Evolutionary conservation across 2,113 vertebrate species (phyloP).

Genomic region (Sclerurus mexicanus): DNA sequence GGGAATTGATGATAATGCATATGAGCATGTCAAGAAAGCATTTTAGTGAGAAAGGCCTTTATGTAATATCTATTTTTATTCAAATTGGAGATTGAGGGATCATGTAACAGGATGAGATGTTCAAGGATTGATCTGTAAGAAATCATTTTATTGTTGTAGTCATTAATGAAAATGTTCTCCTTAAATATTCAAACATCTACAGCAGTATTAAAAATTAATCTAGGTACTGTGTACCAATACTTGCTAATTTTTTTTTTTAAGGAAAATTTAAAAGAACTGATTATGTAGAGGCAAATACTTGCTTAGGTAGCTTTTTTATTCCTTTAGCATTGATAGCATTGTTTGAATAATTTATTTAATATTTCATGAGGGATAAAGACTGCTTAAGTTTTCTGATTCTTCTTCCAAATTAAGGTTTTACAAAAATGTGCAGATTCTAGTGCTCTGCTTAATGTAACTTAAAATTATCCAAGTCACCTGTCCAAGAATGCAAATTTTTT

Average conservation of each 20-base stretch:
- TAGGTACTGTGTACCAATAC: accelerated
- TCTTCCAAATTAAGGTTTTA: not conserved
- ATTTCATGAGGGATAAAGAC: not conserved
- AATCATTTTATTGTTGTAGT: not conserved
- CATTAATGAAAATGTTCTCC: constrained; percentile 13
- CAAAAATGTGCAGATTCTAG: not conserved
- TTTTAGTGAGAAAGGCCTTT: constrained; percentile 22
- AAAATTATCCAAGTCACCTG: not conserved
- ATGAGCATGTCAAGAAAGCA: not conserved
- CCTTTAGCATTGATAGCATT: not conserved
- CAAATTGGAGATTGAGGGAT: not conserved
- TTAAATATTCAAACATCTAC: not conserved
- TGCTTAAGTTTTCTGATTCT: not conserved
- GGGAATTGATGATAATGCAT: not conserved
- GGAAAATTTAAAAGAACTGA: not conserved
- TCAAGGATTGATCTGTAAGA: constrained; percentile 28
- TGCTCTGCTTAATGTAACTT: not conserved
- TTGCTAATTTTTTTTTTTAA: not conserved
- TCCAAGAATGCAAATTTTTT: not conserved
- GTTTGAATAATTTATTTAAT: not conserved
- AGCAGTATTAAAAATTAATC: constrained; percentile 17
- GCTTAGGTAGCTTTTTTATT: not conserved
- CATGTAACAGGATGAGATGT: not conserved
- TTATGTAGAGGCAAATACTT: not conserved
- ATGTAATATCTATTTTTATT: constrained; percentile 43